Evolutionary conservation across 2,797 vertebrate genomes (phyloP).

Genomic region (Mallotus villosus): DNA sequence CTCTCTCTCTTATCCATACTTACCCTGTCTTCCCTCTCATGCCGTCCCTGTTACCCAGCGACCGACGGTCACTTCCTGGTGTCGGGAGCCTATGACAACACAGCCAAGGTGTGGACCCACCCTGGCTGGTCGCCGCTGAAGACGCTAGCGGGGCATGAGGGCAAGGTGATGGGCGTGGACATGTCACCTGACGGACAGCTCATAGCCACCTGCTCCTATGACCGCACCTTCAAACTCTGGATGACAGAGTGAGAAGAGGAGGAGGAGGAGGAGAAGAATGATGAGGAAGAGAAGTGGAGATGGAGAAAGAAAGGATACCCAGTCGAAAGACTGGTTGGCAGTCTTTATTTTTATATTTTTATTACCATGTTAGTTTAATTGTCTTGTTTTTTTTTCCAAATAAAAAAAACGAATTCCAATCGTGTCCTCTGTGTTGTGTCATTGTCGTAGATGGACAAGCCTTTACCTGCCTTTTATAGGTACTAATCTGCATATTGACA

Average conservation of each 20-base stretch:
- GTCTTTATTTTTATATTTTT: not conserved
- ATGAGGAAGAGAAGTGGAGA: not conserved
- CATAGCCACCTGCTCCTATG: slow-evolving; percentile 94
- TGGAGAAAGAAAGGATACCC: not conserved
- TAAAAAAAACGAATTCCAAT: slow-evolving; percentile 35
- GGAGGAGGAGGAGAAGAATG: not conserved
- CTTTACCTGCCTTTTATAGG: too few species aligned
- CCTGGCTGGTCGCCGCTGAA: slow-evolving; percentile 95
- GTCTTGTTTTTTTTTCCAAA: slow-evolving; percentile 11
- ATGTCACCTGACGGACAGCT: slow-evolving; percentile 90
- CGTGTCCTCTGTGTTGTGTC: not conserved
- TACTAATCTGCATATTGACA: too few species aligned
- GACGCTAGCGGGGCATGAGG: slow-evolving; percentile 92
- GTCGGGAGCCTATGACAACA: slow-evolving; percentile 93
- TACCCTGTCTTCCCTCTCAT: not conserved
- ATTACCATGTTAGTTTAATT: slow-evolving; percentile 4
- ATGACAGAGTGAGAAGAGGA: slow-evolving; percentile 76
- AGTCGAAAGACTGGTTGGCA: too few species aligned
- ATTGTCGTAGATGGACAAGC: not conserved
- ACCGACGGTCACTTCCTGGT: slow-evolving; percentile 91
- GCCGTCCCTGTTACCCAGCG: slow-evolving; percentile 66
- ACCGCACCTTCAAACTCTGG: slow-evolving; percentile 98
- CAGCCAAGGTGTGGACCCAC: slow-evolving; percentile 94
- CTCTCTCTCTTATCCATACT: not conserved
- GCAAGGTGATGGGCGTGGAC: slow-evolving; percentile 96